Percentiles rank a stretch among this genome's conserved stretches.
Evolutionary conservation across 2,888 invertebrate species (phyloP).

Genomic region (Lepidochrysops patricia): DNA sequence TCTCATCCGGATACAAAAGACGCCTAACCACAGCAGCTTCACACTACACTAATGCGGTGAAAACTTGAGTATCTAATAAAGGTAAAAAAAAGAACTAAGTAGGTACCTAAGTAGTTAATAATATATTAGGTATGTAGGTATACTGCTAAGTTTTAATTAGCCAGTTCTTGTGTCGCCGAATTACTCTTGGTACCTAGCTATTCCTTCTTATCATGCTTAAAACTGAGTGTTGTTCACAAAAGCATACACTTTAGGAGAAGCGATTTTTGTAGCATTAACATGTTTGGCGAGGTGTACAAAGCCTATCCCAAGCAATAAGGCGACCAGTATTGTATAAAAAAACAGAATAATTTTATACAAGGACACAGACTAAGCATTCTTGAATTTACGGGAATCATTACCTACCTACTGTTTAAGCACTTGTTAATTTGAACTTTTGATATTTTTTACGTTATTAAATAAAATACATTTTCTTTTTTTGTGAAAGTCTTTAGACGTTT

Average conservation of each 20-base stretch:
- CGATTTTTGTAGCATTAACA: constrained; percentile 29
- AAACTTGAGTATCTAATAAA: too few relatives aligned
- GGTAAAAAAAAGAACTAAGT: too few relatives aligned
- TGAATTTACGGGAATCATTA: constrained; percentile 34
- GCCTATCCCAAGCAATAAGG: constrained; percentile 35
- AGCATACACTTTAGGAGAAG: constrained; percentile 32
- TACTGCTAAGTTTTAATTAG: too few relatives aligned
- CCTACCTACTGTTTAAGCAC: not conserved
- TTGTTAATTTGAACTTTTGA: not conserved
- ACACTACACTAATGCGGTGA: too few relatives aligned
- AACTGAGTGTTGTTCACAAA: constrained; percentile 31
- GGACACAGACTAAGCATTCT: constrained; percentile 38
- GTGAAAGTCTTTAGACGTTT: too few relatives aligned
- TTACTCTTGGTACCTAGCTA: too few relatives aligned
- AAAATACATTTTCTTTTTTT: not conserved
- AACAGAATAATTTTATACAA: constrained; percentile 43
- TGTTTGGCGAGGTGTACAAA: constrained; percentile 35
- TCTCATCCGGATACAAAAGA: too few relatives aligned
- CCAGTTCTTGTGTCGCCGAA: too few relatives aligned
- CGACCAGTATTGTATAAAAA: constrained; percentile 41
- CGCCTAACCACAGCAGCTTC: too few relatives aligned
- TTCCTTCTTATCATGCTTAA: constrained; percentile 18
- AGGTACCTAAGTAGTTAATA: too few relatives aligned
- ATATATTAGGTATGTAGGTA: too few relatives aligned
- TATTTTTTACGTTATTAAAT: not conserved